Conservation (phyloP, 2,113 vertebrate genomes). For the Bubo scandiacus region DNA sequence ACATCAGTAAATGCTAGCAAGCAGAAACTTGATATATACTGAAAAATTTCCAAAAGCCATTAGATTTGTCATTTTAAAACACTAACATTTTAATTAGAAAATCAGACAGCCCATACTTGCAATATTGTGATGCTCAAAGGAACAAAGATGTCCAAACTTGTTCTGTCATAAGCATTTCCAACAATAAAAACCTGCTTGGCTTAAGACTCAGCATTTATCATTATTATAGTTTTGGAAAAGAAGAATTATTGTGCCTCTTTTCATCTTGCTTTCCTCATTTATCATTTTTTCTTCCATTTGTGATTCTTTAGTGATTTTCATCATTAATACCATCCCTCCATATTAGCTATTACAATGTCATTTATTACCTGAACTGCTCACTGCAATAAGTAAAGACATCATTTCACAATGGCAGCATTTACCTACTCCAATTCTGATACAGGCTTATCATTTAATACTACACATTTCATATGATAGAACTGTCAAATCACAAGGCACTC, state of each 20-base stretch:
- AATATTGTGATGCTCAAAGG: not conserved
- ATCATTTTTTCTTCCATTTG: not conserved
- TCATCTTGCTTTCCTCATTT: not conserved
- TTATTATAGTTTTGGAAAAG: not conserved
- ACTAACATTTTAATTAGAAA: constrained; percentile 2
- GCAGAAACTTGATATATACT: not conserved
- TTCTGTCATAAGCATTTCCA: not conserved
- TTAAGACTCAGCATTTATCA: not conserved
- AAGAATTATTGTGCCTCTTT: not conserved
- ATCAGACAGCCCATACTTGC: not conserved
- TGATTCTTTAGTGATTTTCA: not conserved
- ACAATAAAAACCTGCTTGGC: not conserved
- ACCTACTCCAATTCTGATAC: not conserved
- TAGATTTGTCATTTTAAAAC: not conserved
- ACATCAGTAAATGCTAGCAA: not conserved
- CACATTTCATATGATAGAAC: not conserved
- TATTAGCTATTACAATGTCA: not conserved
- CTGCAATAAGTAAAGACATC: not conserved
- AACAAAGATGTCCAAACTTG: not conserved
- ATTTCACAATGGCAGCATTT: not conserved
- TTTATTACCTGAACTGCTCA: not conserved
- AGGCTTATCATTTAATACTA: not conserved
- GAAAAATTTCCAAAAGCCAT: not conserved
- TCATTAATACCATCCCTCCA: not conserved
- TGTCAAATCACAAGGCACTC: not conserved